Evolutionary conservation across 1,140 invertebrate genomes (phyloP).

Genomic region (Drosophila oshimai): DNA sequence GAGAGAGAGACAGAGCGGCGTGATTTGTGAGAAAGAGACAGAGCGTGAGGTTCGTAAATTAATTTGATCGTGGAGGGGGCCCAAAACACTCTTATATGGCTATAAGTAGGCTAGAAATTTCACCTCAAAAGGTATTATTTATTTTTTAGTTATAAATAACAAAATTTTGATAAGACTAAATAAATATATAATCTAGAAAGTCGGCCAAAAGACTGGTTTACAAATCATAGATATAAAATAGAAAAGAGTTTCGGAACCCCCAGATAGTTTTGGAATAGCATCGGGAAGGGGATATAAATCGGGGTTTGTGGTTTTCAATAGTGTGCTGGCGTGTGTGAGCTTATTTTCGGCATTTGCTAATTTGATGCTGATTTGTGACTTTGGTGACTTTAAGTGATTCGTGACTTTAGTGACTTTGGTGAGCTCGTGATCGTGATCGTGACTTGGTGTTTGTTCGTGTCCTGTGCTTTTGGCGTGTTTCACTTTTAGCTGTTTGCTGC

Average conservation of each 20-base stretch:
- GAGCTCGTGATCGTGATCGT: conserved; percentile 38
- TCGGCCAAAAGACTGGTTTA: no score
- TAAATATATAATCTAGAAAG: no score
- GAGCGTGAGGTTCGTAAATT: conserved; percentile 18
- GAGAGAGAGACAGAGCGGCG: conserved; percentile 6
- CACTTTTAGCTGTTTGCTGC: conserved; percentile 29
- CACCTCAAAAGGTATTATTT: not conserved
- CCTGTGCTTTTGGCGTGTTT: conserved; percentile 43
- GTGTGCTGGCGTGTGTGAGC: conserved; percentile 36
- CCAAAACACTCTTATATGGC: conserved; percentile 7
- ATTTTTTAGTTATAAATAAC: no score
- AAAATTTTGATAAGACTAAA: not conserved
- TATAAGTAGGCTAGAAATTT: not conserved
- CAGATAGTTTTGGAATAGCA: not conserved
- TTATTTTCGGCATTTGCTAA: conserved; percentile 31
- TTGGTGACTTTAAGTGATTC: conserved; percentile 37
- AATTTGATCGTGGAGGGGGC: conserved; percentile 2
- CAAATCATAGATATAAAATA: no score
- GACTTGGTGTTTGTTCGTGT: conserved; percentile 38
- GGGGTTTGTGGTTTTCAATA: not conserved
- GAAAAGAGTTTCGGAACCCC: not conserved
- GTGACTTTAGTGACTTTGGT: conserved; percentile 41
- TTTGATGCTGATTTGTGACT: conserved; percentile 35
- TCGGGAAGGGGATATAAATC: not conserved
- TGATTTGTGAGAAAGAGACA: conserved; percentile 8